These are phyloP conservation scores for Dryobota labecula DNA, from an alignment of 2,888 invertebrate genomes.

Conservation along the genomic window DNA sequence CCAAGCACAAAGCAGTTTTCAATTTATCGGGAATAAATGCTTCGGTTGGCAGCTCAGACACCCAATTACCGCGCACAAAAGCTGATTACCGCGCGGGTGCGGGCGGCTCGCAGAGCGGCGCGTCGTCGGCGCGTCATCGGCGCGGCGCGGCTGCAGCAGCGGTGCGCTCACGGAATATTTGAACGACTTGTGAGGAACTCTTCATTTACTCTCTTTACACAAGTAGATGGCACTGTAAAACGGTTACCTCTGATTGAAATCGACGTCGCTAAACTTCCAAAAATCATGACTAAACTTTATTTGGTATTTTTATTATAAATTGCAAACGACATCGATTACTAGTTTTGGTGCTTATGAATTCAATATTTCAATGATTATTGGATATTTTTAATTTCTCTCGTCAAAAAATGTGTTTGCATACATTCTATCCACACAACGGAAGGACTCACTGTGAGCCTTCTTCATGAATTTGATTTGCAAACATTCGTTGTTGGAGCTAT, in stretches of 20 bases:
- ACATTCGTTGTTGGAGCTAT: neutral
- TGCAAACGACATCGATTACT: neutral
- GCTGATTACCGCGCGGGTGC: slow-evolving; percentile 88
- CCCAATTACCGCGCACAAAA: slow-evolving; percentile 90
- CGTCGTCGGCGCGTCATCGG: slow-evolving; percentile 63
- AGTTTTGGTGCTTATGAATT: neutral
- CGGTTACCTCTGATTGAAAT: slow-evolving; percentile 79
- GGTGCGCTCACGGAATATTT: slow-evolving; percentile 82
- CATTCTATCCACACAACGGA: neutral
- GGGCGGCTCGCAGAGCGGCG: slow-evolving; percentile 72
- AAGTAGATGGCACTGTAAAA: slow-evolving; percentile 73
- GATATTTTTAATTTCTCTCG: neutral
- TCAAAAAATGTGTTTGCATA: neutral
- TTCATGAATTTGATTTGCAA: neutral
- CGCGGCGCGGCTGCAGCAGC: slow-evolving; percentile 62
- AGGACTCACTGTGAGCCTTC: neutral
- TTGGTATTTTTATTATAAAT: slow-evolving; percentile 4
- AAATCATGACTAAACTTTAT: slow-evolving; percentile 8
- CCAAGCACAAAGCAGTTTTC: slow-evolving; percentile 88
- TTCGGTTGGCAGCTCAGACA: slow-evolving; percentile 90
- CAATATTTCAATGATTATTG: neutral
- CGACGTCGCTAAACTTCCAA: slow-evolving; percentile 60
- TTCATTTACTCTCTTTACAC: slow-evolving; percentile 83
- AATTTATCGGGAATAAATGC: slow-evolving; percentile 90
- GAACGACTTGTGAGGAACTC: slow-evolving; percentile 84